Base-by-base conservation (phyloP, 2,797 vertebrate species). In the Gorsachius magnificus region DNA sequence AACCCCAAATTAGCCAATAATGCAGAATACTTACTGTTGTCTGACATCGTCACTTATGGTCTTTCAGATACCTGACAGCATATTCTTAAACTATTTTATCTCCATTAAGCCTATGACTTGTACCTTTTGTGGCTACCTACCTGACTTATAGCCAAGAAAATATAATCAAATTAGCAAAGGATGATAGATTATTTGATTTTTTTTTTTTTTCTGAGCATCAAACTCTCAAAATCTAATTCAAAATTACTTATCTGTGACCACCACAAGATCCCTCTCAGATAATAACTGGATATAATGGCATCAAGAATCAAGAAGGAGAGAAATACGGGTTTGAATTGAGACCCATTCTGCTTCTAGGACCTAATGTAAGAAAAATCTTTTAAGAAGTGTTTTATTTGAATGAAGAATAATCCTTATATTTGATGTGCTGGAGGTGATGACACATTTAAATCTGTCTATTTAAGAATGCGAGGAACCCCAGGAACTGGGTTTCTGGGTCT, bases 231-330 rank as follows among this genome's bases (percentile, higher is more conserved):
- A 54, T 66, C 57, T 33, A 54, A 46, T 92, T 90, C 10, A 4
- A 74, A 88, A 76, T 0, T 0, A 53, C 14, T 69, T 82, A 51
- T 8, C 51, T 4, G 1, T 4, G 6, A 79, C 25, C 15, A 46
- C 29, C 50, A 16, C 57, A 88, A 88, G 87, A 79, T 54, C 8
- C 6, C 3, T 41, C 11, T 70, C 19, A 48, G 13, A 17, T 33
- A 88, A 35, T n/a, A 61, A 11, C 50, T 60, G 14, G 26, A 53
- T 65, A 48, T 24, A 90, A 88, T 25, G 10, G 4, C 41, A 83
- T n/a, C 25, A 87, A 65, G 25, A 70, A 61, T 51, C 12, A 69
- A 92, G 64, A 26, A 38, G 25, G 8, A 24, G 11, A 76, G 31
- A 90, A 83, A 46, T 13, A n/a, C 0, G 11, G 11, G 4, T 82